Percentiles rank a stretch among this genome's conserved stretches.
Evolutionary conservation across 2,797 vertebrate genomes (phyloP).

Genomic region (Distichodus sexfasciatus): DNA sequence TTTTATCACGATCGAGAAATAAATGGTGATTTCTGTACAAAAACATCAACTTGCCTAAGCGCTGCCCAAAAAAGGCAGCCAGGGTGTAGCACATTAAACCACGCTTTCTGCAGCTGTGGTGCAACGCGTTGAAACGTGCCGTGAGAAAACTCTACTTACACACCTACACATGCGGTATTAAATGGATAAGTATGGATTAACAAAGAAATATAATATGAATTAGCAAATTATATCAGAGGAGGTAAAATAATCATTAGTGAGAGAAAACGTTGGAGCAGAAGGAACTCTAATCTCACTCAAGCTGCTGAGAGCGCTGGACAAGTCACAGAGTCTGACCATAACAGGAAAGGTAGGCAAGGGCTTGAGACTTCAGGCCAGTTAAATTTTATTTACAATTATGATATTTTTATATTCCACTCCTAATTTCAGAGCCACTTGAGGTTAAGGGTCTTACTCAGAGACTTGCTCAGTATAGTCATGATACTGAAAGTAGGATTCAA

Average conservation of each 20-base stretch:
- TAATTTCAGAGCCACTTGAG: too few relatives aligned
- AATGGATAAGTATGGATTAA: conserved; percentile 49
- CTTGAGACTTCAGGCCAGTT: neutral
- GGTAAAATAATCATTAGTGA: conserved; percentile 56
- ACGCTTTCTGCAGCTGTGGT: neutral
- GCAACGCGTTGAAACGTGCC: neutral
- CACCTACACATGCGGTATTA: conserved; percentile 25
- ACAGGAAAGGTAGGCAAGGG: neutral
- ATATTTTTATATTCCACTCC: too few relatives aligned
- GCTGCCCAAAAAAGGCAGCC: neutral
- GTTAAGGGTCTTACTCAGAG: too few relatives aligned
- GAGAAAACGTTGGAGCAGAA: conserved; percentile 45
- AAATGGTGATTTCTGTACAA: neutral
- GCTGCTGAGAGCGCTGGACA: neutral
- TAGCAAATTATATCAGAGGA: conserved; percentile 55
- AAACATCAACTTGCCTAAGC: neutral
- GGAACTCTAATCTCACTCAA: conserved; percentile 2
- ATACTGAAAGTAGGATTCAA: too few relatives aligned
- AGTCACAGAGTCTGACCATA: neutral
- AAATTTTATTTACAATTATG: conserved; percentile 10
- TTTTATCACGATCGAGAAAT: neutral
- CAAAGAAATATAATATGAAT: conserved; percentile 57
- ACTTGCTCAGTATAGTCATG: too few relatives aligned
- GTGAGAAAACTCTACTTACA: neutral
- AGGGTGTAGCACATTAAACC: neutral